Percentiles rank a stretch among this genome's conserved stretches.
Evolutionary conservation across 2,113 vertebrate genomes (phyloP).

Genomic region (Tinamus guttatus): DNA sequence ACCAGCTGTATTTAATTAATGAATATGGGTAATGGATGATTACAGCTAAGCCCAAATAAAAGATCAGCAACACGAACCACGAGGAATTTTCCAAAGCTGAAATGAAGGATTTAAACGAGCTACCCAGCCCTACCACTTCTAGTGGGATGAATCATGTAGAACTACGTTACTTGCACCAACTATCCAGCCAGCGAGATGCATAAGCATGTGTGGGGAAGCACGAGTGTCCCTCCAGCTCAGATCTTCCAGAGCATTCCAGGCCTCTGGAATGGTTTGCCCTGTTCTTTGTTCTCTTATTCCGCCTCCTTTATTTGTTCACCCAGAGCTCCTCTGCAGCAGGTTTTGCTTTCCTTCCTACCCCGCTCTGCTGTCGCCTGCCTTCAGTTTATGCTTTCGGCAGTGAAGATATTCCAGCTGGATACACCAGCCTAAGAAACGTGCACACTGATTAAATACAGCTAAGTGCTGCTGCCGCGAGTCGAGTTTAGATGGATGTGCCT

Average conservation of each 20-base stretch:
- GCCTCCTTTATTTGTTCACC: not conserved
- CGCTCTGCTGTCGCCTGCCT: not conserved
- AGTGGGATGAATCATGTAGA: not conserved
- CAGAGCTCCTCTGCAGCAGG: not conserved
- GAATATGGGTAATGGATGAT: not conserved
- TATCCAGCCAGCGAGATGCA: not conserved
- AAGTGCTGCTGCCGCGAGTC: not conserved
- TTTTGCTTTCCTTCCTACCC: not conserved
- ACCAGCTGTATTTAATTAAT: not conserved
- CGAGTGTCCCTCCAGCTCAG: not conserved
- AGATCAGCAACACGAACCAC: not conserved
- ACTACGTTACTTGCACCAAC: not conserved
- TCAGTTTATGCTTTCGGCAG: not conserved
- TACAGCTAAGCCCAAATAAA: not conserved
- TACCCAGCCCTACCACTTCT: not conserved
- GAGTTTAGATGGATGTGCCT: not conserved
- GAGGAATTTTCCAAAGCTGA: not conserved
- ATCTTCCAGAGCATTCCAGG: not conserved
- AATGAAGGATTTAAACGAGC: not conserved
- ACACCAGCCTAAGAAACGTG: not conserved
- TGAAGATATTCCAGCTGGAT: not conserved
- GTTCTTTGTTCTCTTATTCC: not conserved
- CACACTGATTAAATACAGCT: not conserved
- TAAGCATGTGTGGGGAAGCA: no score
- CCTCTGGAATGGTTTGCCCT: not conserved